phyloP scores from a whole-genome alignment of 2,113 vertebrate species.

The Myxocyprinus asiaticus region DNA sequence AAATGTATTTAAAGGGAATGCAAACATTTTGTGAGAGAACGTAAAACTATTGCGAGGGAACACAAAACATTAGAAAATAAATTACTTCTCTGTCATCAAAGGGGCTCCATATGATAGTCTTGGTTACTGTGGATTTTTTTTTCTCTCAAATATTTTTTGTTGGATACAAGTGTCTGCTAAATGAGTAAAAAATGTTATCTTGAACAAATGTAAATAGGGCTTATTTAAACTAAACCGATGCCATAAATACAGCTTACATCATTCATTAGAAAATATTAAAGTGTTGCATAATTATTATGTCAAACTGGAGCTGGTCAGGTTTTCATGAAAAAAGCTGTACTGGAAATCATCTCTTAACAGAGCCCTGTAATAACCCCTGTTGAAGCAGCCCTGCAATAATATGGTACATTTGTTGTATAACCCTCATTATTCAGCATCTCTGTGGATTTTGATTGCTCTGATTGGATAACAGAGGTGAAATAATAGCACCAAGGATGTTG shows the following conservation, averaged over 20 bases:
- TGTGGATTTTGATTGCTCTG: not conserved
- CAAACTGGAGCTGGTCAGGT: not conserved
- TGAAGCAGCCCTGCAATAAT: not conserved
- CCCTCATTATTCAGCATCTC: not conserved
- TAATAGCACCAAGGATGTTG: constrained; percentile 19
- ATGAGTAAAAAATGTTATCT: not conserved
- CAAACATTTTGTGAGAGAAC: too few species aligned
- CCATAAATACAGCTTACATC: constrained; percentile 3
- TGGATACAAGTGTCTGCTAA: too few species aligned
- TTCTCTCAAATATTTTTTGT: too few species aligned
- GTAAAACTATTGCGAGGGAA: too few species aligned
- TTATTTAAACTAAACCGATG: not conserved
- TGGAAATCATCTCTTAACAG: not conserved
- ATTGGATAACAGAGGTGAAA: constrained; percentile 13
- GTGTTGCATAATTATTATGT: constrained; percentile 3
- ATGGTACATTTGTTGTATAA: not conserved
- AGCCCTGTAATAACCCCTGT: too few species aligned
- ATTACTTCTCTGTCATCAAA: too few species aligned
- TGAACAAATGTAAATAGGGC: not conserved
- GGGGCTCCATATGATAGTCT: too few species aligned
- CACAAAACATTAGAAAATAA: too few species aligned
- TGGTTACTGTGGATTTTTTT: too few species aligned
- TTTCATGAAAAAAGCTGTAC: not conserved
- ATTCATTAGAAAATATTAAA: not conserved
- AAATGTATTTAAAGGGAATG: too few species aligned